Base-by-base conservation (phyloP, 1,140 invertebrate species). In the Drosophila ironensis region DNA sequence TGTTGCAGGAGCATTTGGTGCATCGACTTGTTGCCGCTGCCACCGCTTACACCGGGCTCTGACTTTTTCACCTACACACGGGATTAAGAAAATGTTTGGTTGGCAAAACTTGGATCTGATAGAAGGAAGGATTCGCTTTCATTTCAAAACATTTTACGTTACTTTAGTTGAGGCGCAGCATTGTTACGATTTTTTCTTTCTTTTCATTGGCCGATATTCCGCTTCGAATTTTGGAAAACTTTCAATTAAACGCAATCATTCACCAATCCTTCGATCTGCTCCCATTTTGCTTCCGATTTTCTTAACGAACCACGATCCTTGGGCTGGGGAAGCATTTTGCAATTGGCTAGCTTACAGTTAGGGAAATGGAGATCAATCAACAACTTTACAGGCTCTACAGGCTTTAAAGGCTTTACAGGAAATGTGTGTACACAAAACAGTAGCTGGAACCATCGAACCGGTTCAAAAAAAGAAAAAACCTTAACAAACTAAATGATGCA, bases 381-480 rank as follows among this genome's bases (percentile, higher is more conserved):
- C 47, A 54, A 60, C n/a, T n/a, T n/a, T n/a, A n/a, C n/a, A n/a
- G n/a, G n/a, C n/a, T n/a, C n/a, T n/a, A n/a, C n/a, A n/a, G n/a
- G n/a, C n/a, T n/a, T n/a, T n/a, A 42, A 69, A 78, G 67, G 47
- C 67, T 71, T 71, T 46, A 33, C 11, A 53, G 52, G 27, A 76
- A n/a, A 33, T 42, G 42, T 42, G 40, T 69, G 63, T 52, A 72
- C 37, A 64, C 33, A n/a, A n/a, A n/a, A 33, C 33, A 66, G 40
- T 71, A 68, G 69, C 86, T 90, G 88, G 88, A 89, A 90, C 88
- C 88, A 89, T 89, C 87, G 88, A 63, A 90, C 84, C 88, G 88
- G 87, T 90, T 74, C 88, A 90, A 90, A 80, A 90, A 90, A 80
- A 90, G 89, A 90, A 90, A 90, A 90, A 90, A 90, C 89, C 89